A percentile compares a stretch with the other conserved stretches of the same genome.
Conservation (phyloP, 2,113 vertebrate species). For the Bubalus kerabau region DNA sequence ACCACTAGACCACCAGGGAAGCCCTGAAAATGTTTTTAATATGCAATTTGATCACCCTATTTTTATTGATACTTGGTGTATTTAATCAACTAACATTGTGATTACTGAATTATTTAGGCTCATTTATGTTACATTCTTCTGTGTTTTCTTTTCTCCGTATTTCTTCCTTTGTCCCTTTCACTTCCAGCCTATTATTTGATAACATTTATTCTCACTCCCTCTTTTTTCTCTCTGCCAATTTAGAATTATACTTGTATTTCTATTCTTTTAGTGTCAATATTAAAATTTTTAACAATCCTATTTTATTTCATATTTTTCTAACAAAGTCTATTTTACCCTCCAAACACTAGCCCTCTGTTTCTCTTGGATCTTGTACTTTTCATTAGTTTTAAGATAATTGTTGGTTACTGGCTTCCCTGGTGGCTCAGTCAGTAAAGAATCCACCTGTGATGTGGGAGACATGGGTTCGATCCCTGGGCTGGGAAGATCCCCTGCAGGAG, state of each 20-base stretch:
- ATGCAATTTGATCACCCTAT: background rate
- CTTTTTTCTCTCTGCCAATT: background rate
- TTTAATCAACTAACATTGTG: background rate
- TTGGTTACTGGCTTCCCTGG: background rate
- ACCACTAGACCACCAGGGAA: background rate
- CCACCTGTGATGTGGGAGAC: background rate
- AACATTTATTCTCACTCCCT: background rate
- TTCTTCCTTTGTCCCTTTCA: background rate
- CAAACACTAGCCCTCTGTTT: background rate
- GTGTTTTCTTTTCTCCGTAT: background rate
- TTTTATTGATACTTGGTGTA: background rate
- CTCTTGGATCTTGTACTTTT: background rate
- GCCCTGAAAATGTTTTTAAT: background rate
- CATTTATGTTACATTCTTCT: background rate
- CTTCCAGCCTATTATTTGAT: background rate
- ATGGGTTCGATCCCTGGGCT: background rate
- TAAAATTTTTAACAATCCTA: background rate
- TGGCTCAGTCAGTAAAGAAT: background rate
- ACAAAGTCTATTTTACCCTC: background rate
- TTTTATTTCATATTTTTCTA: background rate
- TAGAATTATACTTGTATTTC: background rate
- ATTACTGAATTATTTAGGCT: background rate
- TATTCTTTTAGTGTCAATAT: background rate
- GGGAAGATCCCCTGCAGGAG: background rate
- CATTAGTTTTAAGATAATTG: background rate